A percentile compares a stretch with the other conserved stretches of the same genome.
These are phyloP conservation scores for Phalera bucephala DNA, from an alignment of 2,888 invertebrate genomes.

Conservation along the genomic window DNA sequence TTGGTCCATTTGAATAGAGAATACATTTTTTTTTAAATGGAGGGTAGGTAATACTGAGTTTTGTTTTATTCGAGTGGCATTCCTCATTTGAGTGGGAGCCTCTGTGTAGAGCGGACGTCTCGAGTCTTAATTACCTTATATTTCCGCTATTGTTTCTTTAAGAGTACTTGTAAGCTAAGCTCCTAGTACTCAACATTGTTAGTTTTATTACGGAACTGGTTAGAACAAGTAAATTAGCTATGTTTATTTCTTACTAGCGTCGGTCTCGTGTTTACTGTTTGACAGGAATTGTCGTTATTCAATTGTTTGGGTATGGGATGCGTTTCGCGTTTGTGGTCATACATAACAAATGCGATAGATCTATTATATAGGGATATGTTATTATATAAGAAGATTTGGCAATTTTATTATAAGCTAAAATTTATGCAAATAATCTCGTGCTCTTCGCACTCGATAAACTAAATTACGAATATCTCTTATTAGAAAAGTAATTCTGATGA, in stretches of 20 bases:
- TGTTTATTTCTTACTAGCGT: constrained; percentile 61
- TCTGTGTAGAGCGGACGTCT: constrained; percentile 69
- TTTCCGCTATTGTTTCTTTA: constrained; percentile 58
- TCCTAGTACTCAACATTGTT: constrained; percentile 74
- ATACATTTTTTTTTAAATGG: constrained; percentile 62
- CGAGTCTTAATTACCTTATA: constrained; percentile 74
- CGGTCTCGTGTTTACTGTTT: constrained; percentile 54
- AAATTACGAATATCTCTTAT: too few species aligned
- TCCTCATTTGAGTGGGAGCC: constrained; percentile 70
- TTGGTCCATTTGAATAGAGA: constrained; percentile 80
- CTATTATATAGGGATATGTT: too few species aligned
- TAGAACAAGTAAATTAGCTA: constrained; percentile 72
- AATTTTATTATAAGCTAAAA: too few species aligned
- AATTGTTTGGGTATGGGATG: constrained; percentile 43
- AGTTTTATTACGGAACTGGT: constrained; percentile 63
- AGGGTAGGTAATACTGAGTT: constrained; percentile 81
- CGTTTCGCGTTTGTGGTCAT: constrained; percentile 15
- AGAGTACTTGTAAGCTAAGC: constrained; percentile 51
- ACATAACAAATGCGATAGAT: constrained; percentile 22
- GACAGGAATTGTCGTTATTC: constrained; percentile 45
- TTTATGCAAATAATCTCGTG: too few species aligned
- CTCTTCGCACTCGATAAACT: too few species aligned
- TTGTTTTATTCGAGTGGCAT: constrained; percentile 78
- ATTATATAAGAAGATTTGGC: too few species aligned
- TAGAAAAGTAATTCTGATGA: too few species aligned